phyloP scores from a whole-genome alignment of 1,140 invertebrate genomes.

The Solen grandis region DNA sequence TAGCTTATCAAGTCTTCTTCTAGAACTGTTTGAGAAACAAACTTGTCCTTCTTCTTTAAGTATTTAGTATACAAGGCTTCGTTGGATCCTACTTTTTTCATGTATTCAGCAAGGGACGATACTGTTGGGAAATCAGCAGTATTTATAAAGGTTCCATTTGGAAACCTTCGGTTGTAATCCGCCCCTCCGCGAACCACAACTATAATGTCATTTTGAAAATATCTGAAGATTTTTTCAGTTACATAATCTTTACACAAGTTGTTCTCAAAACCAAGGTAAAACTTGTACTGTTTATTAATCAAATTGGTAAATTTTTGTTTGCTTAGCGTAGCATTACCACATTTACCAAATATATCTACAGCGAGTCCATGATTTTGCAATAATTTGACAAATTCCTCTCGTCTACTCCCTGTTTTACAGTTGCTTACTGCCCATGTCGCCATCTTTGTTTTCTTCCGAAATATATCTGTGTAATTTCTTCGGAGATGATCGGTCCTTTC shows the following conservation, averaged over 20 bases:
- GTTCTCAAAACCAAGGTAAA: slow-evolving; percentile 88
- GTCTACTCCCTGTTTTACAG: slow-evolving; percentile 82
- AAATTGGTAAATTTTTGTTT: no score
- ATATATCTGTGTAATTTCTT: slow-evolving; percentile 36
- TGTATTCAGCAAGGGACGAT: no score
- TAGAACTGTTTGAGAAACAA: no score
- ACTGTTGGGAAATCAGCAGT: no score
- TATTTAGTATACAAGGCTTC: background rate
- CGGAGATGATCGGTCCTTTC: background rate
- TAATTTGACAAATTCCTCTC: slow-evolving; percentile 83
- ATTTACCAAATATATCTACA: no score
- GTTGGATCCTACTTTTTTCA: no score
- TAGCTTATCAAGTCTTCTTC: background rate
- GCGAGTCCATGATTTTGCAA: slow-evolving; percentile 82
- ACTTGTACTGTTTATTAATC: no score
- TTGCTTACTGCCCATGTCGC: slow-evolving; percentile 86
- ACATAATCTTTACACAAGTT: slow-evolving; percentile 98
- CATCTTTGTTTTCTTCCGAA: slow-evolving; percentile 58
- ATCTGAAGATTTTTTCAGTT: slow-evolving; percentile 95
- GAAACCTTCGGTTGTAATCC: slow-evolving; percentile 1
- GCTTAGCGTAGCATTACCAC: no score
- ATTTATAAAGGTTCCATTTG: no score
- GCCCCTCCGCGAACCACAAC: slow-evolving; percentile 9
- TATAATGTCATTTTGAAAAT: slow-evolving; percentile 13
- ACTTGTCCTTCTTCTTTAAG: slow-evolving; percentile 4